Base-by-base conservation (phyloP, 2,888 invertebrate species). In the Ectemnius lituratus region DNA sequence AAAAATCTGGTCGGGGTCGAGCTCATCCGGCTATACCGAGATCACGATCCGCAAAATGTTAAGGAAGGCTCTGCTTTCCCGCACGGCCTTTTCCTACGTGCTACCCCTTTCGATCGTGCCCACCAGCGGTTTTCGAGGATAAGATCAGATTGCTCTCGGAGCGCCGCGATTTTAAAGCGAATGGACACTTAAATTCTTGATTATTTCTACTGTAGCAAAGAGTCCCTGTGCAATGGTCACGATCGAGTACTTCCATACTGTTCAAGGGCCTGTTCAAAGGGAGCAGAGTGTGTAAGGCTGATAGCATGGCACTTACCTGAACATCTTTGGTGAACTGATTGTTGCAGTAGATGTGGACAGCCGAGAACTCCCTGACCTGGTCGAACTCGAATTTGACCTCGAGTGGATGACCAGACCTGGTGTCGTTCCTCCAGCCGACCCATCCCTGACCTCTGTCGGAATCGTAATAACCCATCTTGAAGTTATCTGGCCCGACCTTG, bases 381-480 rank as follows among this genome's bases (percentile, higher is more conserved):
- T 97, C 97, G 91, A 98, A 98, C 90, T 97, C 96, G 92, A 96
- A 95, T 72, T 92, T 93, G 81, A 96, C 92, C 84, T 94, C 94
- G 0, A 95, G 93, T 0, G 95, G 94, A 84, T 92, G 91, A 45
- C 92, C 91, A 58, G 92, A 92, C 3, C 94, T 92, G 2, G 95
- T 94, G 88, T 96, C 96, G 90, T 96, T 96, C 86, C 94, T 93
- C 98, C 98, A 98, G 0, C 97, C 98, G 45, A 98, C 95, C 98
- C 97, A 98, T 64, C 97, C 96, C 86, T 96, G 95, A 89, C 92
- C 92, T 84, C 92, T 92, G 64, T 93, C 93, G 73, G 91, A 91
- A 67, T 91, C 95, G 90, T 93, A 94, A 86, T 93, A 93, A 75
- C 93, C 92, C 86, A 92, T 91, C 87, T 94, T 94, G 90, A 95